Conservation (phyloP, 35 echinoderm and acorn worm genomes). For the Lytechinus pictus region DNA sequence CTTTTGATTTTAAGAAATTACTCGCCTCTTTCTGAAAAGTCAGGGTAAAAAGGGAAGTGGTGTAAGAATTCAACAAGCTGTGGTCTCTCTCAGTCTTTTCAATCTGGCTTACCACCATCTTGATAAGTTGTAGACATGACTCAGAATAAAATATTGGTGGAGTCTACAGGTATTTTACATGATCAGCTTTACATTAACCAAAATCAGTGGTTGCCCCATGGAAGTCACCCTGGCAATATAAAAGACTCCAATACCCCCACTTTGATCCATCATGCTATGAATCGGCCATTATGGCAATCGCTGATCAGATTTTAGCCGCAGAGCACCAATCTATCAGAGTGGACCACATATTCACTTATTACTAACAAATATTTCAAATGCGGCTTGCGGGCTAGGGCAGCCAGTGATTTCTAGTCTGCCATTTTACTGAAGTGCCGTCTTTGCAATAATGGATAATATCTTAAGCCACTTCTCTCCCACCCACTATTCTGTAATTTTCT, state of each 20-base stretch:
- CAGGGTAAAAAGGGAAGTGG: neutral
- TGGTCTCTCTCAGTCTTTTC: neutral
- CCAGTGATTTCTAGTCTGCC: neutral
- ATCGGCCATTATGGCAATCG: constrained; percentile 16
- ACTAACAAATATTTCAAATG: neutral
- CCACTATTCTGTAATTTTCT: neutral
- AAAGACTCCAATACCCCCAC: neutral
- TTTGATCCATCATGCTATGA: neutral
- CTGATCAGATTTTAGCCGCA: constrained; percentile 10
- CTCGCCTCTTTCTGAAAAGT: neutral
- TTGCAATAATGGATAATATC: neutral
- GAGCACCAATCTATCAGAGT: constrained; percentile 17
- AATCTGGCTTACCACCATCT: neutral
- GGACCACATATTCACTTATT: constrained; percentile 12
- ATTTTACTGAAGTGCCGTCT: neutral
- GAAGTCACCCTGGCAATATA: neutral
- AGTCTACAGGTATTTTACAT: constrained; percentile 5
- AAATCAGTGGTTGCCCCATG: neutral
- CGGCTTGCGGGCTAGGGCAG: neutral
- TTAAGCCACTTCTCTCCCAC: neutral
- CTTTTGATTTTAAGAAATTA: neutral
- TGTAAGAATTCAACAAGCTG: neutral
- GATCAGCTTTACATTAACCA: constrained; percentile 3
- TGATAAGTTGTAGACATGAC: neutral
- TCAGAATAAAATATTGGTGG: neutral